Conservation (phyloP, 2,797 vertebrate genomes). For the Phrynocephalus vlangalii region DNA sequence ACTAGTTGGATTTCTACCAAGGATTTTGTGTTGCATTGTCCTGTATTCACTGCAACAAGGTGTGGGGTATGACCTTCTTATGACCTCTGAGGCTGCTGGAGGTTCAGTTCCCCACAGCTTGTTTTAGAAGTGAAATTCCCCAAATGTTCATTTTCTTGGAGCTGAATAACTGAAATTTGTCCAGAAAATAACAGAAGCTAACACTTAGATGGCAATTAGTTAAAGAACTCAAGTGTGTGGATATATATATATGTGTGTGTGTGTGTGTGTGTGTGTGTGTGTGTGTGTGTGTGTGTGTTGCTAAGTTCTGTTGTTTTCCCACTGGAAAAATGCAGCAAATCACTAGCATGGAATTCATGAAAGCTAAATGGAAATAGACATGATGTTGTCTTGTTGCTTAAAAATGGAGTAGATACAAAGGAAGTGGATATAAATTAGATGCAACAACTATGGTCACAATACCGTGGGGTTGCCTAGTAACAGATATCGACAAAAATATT, state of each 20-base stretch:
- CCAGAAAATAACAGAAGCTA: neutral
- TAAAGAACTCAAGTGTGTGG: no score
- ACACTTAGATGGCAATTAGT: neutral
- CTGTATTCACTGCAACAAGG: no score
- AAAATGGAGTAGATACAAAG: constrained; percentile 47
- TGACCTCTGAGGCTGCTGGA: no score
- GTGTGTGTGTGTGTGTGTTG: neutral
- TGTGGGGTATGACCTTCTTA: no score
- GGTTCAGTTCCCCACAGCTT: no score
- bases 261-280: neutral
- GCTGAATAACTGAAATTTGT: neutral
- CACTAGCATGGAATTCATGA: neutral
- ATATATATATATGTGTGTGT: no score
- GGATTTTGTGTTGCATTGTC: no score
- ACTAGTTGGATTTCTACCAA: no score
- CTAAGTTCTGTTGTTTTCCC: constrained; percentile 21
- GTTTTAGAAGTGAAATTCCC: neutral
- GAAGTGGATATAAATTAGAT: constrained; percentile 37
- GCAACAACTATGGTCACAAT: constrained; percentile 18
- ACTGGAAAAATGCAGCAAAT: neutral
- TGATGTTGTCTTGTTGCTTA: neutral
- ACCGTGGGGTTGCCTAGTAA: constrained; percentile 28
- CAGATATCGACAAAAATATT: constrained; percentile 31
- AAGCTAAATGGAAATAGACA: constrained; percentile 52
- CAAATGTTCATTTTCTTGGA: neutral